Percentiles rank a stretch among this genome's conserved stretches.
Evolutionary conservation across 1,140 invertebrate genomes (phyloP).

Genomic region (Uloborus diversus): DNA sequence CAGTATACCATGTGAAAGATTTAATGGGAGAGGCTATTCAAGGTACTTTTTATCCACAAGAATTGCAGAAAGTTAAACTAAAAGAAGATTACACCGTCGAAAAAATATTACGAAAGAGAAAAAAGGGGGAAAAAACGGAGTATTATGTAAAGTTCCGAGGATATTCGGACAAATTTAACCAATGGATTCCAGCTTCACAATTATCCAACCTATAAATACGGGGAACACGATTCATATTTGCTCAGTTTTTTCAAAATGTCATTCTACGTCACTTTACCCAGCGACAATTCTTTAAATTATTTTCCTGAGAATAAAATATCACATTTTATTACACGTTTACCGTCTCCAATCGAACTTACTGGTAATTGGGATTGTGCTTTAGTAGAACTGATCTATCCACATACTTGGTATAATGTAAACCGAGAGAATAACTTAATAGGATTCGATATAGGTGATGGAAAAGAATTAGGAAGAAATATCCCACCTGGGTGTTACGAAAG

Average conservation of each 20-base stretch:
- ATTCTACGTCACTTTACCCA: not conserved
- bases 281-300: not conserved
- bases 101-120: not conserved
- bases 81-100: not conserved
- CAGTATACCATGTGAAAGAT: constrained; percentile 12
- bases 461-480: not conserved
- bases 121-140: not conserved
- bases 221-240: no score
- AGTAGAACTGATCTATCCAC: not conserved
- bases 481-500: not conserved
- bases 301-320: not conserved
- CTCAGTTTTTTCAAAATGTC: no score
- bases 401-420: not conserved
- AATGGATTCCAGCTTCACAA: not conserved
- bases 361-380: not conserved
- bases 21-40: constrained; percentile 2
- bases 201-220: no score
- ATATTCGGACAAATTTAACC: not conserved
- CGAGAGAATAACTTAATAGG: not conserved
- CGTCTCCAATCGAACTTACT: not conserved
- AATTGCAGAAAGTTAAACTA: not conserved
- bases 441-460: not conserved
- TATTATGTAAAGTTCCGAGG: not conserved
- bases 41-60: constrained; percentile 44
- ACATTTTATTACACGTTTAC: not conserved